These are phyloP conservation scores for Mesocricetus auratus DNA, from an alignment of 2,113 vertebrate species.

Conservation along the genomic window DNA sequence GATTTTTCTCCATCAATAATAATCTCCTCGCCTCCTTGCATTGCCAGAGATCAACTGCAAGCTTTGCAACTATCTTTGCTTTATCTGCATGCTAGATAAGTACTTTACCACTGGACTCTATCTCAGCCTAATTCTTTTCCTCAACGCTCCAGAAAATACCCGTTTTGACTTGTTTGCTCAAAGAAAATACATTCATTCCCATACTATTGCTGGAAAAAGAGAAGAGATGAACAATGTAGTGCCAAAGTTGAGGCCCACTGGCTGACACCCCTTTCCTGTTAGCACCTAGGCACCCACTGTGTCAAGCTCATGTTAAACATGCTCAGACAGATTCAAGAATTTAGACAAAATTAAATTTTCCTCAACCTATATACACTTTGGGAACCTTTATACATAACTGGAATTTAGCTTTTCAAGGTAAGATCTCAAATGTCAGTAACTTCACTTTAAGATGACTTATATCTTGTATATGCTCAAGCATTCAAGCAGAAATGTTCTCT, in stretches of 20 bases:
- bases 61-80: background rate
- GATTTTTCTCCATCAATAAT: background rate
- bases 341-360: conserved; percentile 40
- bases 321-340: background rate
- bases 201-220: background rate
- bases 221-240: conserved; percentile 8
- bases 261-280: background rate
- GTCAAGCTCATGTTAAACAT: conserved; percentile 40
- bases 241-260: background rate
- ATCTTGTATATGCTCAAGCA: background rate
- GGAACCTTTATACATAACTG: conserved; percentile 52
- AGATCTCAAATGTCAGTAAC: conserved; percentile 58
- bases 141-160: conserved; percentile 10
- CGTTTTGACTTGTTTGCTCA: conserved; percentile 43
- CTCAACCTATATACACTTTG: conserved; percentile 12
- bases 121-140: background rate
- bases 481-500: background rate
- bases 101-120: background rate
- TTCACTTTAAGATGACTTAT: conserved; percentile 46
- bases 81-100: background rate
- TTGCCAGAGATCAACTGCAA: background rate
- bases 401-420: conserved; percentile 43
- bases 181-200: background rate
- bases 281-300: background rate
- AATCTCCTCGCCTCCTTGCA: fast-evolving